Conservation (phyloP, 2,113 vertebrate genomes). For the Rhynchopsitta pachyrhyncha region DNA sequence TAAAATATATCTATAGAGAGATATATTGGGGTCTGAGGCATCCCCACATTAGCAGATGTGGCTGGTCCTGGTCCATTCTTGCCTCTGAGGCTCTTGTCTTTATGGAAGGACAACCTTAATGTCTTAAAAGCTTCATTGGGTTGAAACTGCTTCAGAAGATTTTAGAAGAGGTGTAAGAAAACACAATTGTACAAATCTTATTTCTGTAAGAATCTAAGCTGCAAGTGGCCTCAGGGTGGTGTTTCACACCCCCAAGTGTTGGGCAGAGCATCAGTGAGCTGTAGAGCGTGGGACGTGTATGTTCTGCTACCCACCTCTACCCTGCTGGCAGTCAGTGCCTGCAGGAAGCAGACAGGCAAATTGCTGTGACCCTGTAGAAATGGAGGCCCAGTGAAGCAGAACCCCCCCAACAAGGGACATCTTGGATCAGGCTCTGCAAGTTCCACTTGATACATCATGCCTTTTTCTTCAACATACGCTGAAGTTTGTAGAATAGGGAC, state of each 20-base stretch:
- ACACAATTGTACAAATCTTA: background rate
- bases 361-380: background rate
- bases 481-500: background rate
- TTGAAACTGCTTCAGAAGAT: background rate
- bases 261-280: background rate
- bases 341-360: background rate
- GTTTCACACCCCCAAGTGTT: background rate
- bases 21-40: background rate
- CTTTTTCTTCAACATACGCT: background rate
- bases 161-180: background rate
- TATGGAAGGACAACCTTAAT: background rate
- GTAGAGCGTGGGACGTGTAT: background rate
- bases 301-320: background rate
- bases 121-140: background rate
- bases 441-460: background rate
- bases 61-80: background rate
- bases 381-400: background rate
- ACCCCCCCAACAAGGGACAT: background rate
- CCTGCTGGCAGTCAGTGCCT: background rate
- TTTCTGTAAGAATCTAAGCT: background rate
- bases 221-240: background rate
- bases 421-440: background rate
- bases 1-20: background rate
- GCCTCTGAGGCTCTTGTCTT: background rate
- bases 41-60: background rate